Evolutionary conservation across 2,113 vertebrate genomes (phyloP), one percentile per base, ranked within the genome.

Genomic region (Spea multiplicata): DNA sequence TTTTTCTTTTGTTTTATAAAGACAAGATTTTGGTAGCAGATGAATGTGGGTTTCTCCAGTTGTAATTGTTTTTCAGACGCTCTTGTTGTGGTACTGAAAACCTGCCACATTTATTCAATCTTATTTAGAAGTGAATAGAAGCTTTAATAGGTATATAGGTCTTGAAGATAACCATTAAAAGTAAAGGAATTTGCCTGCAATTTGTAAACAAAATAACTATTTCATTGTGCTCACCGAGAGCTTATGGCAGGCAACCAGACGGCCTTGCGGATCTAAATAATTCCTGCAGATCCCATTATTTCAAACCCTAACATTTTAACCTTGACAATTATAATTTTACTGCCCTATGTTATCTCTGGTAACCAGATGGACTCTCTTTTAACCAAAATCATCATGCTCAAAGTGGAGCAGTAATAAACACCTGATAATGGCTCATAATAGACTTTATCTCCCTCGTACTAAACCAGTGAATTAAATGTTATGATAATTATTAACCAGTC

Each of bases 301-400:
- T 83, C 69, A 84, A 30, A 49, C 49, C 81, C 73, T 49, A 70
- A 50, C n/a, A 64, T 74, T 83, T 82, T 81, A 83, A 83, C 44
- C 78, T 44, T 83, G 72, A 77, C 65, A 84, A 84, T 48, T 70
- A 80, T 67, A 68, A 30, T 81, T 81, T 81, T 81, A 81, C 52
- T 72, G 66, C 68, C 68, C 69, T 86, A 44, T 83, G 55, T 83
- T 80, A 67, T 73, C 81, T 81, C 76, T 78, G 81, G 44, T 81
- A 16, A 81, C 64, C 83, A 87, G 77, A 84, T 78, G 75, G 80
- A 79, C 71, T 64, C 80, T 74, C 67, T 84, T 83, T 84, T 81
- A 59, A 82, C 16, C 71, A 84, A 81, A 72, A 80, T 44, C 13
- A 80, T 82, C 61, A 78, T 13, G 50, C 62, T 81, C 76, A 65